These are phyloP conservation scores for Crotalus helleri DNA, from an alignment of 2,113 vertebrate genomes.

Conservation along the genomic window DNA sequence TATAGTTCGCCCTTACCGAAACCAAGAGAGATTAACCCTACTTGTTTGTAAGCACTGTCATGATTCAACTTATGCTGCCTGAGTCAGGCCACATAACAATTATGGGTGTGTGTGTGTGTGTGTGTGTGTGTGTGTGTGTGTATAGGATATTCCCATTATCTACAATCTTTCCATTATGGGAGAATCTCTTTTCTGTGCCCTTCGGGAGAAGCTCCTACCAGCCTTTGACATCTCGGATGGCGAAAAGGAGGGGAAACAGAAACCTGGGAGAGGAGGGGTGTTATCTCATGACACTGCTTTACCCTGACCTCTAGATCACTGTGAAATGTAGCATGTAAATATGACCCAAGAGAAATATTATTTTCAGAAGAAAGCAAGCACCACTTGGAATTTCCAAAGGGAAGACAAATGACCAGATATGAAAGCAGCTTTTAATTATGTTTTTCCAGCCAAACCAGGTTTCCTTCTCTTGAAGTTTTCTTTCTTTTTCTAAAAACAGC, in stretches of 20 bases:
- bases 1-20: not conserved
- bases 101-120: not conserved
- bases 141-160: not conserved
- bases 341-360: not conserved
- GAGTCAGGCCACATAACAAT: not conserved
- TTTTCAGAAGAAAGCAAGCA: conserved; percentile 23
- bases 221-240: not conserved
- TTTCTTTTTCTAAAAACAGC: not conserved
- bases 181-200: not conserved
- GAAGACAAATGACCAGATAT: conserved; percentile 24
- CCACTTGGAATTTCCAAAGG: conserved; percentile 38
- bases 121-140: not conserved
- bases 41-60: not conserved
- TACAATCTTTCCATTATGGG: not conserved
- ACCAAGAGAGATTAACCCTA: not conserved
- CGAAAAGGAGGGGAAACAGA: not conserved
- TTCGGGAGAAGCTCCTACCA: not conserved
- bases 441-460: conserved; percentile 42
- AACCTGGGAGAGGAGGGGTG: not conserved
- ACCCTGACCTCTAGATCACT: not conserved
- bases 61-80: not conserved
- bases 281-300: not conserved
- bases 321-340: not conserved
- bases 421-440: conserved; percentile 62
- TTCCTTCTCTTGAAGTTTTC: not conserved